Conservation (phyloP, 2,797 vertebrate species). For the Monodelphis domestica region DNA sequence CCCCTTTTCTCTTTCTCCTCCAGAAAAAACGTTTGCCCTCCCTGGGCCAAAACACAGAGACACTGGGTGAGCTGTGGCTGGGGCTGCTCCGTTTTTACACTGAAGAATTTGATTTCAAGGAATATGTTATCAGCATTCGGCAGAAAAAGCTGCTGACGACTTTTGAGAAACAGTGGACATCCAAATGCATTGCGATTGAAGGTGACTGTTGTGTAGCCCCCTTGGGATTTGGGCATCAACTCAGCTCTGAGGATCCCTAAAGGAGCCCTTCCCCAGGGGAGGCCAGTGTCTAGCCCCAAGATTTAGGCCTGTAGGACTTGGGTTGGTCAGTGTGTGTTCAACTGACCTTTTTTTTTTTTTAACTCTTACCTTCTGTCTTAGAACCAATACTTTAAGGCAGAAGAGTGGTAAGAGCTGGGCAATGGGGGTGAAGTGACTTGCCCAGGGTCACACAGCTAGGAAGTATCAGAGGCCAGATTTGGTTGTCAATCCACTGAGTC, state of each 20-base stretch:
- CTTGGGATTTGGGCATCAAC: no score
- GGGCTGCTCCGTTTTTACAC: conserved; percentile 98
- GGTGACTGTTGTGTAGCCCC: conserved; percentile 82
- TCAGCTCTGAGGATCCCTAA: background rate
- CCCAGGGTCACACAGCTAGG: no score
- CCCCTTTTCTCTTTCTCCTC: conserved; percentile 17
- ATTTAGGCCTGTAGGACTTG: no score
- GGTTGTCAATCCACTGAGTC: no score
- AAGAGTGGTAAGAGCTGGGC: no score
- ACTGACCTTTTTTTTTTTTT: no score
- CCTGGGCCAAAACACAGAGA: conserved; percentile 92
- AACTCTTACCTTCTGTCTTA: no score
- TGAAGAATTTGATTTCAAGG: conserved; percentile 98
- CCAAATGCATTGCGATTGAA: conserved; percentile 99
- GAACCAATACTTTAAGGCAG: no score
- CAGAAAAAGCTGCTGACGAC: conserved; percentile 96
- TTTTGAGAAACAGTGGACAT: conserved; percentile 99
- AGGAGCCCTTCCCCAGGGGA: background rate
- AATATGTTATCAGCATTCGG: conserved; percentile 98
- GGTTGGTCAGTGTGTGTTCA: background rate
- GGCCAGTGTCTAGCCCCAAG: no score
- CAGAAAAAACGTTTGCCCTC: conserved; percentile 90
- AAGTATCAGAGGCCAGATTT: no score
- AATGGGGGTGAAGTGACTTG: no score
- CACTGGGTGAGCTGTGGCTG: conserved; percentile 96